Percentiles rank a stretch among this genome's conserved stretches.
Evolutionary conservation across 1,140 invertebrate genomes (phyloP).

Genomic region (Coptotermes formosanus): DNA sequence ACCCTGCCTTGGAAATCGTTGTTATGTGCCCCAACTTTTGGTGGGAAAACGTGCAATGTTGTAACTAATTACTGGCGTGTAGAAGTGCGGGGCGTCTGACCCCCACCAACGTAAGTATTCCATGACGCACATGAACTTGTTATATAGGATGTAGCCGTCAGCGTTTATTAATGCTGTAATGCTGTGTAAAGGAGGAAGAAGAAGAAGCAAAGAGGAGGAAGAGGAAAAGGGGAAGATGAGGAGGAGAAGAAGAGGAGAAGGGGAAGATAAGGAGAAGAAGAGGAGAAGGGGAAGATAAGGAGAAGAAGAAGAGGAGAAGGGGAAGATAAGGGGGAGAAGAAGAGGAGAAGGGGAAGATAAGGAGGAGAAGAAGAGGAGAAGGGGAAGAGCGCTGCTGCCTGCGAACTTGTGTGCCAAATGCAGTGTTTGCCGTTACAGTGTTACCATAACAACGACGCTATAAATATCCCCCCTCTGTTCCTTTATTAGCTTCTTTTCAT

Average conservation of each 20-base stretch:
- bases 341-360: too few species aligned
- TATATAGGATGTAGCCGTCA: not conserved
- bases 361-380: too few species aligned
- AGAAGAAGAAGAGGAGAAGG: too few species aligned
- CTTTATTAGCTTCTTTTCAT: not conserved
- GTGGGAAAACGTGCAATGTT: not conserved
- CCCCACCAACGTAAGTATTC: not conserved
- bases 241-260: too few species aligned
- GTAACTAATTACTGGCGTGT: not conserved
- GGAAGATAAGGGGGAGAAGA: too few species aligned
- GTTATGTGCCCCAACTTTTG: not conserved
- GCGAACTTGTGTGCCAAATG: not conserved
- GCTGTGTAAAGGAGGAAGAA: not conserved
- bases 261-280: too few species aligned
- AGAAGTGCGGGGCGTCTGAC: not conserved
- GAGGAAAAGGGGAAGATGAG: too few species aligned
- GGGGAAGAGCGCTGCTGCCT: not conserved
- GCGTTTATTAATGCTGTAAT: not conserved
- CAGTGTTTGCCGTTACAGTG: not conserved
- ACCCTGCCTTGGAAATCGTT: not conserved
- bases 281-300: too few species aligned
- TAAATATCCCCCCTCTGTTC: not conserved
- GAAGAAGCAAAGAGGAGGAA: too few species aligned
- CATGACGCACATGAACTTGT: not conserved
- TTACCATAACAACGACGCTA: not conserved